Evolutionary conservation across 64 coral and sea anemone species (phyloP), one percentile per base, ranked within the genome.

Genomic region (Pachyseris speciosa): DNA sequence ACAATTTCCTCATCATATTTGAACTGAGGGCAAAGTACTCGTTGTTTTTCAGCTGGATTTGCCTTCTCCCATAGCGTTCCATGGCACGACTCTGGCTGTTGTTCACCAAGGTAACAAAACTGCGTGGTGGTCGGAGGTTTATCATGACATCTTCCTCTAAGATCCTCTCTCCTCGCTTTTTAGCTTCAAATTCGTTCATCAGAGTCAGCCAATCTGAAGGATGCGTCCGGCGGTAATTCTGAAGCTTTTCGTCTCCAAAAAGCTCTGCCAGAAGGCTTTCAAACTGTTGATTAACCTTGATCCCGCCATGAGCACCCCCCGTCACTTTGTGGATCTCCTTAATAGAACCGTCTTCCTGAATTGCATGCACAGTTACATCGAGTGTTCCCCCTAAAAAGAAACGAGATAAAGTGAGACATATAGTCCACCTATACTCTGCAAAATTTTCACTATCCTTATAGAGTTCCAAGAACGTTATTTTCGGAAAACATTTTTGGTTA

Each of bases 251-350:
- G 9, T 4, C 67, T 13, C 30, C 67, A 71, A 71, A 71, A 6
- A 71, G 30, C 67, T 71, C 67, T 5, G 25, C n/a, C 6, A 71
- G n/a, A 71, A 71, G 67, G 67, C 25, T 9, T 32, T 30, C 30
- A 40, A 71, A 71, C 20, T 71, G 30, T 71, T 71, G 30, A n/a
- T 71, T 20, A 0, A 71, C 67, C n/a, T 32, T 71, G 13, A 40
- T 71, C 0, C 67, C 67, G 30, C 67, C 67, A 32, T 40, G 37
- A 2, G 69, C 27, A 2, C 69, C 69, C 2, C 69, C 69, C 17
- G 69, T 72, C 15, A 29, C 69, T 22, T 72, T 72, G 31, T 72
- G 22, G 69, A 72, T 26, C 26, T 72, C 69, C 26, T 72, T 72
- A 22, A 72, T 36, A 2, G 69, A 36, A 20, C 69, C 69, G 27